Percentiles rank a stretch among this genome's conserved stretches.
Conservation (phyloP, 2,888 invertebrate species). For the Oscheius sp. region DNA sequence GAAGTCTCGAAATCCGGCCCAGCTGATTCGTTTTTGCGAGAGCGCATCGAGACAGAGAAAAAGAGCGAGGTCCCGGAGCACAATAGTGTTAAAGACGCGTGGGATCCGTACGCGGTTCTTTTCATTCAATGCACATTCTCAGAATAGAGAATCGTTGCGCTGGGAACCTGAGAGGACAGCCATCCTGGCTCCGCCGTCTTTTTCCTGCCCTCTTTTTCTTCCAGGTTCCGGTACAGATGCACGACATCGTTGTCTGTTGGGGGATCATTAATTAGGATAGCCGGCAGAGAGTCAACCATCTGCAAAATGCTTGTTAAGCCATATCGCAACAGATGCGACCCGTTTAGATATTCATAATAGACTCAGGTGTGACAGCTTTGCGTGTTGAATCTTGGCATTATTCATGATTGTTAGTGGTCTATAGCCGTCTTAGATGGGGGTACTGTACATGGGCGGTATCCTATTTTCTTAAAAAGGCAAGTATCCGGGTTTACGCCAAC, state of each 20-base stretch:
- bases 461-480: no score
- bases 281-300: constrained; percentile 23
- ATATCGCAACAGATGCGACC: constrained; percentile 30
- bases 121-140: constrained; percentile 35
- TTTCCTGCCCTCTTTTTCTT: constrained; percentile 4
- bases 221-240: not conserved
- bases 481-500: not conserved
- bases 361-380: constrained; percentile 36
- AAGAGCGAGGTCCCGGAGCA: not conserved
- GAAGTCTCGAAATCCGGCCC: not conserved
- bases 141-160: constrained; percentile 36
- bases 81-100: constrained; percentile 32
- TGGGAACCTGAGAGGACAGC: constrained; percentile 20
- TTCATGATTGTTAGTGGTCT: constrained; percentile 25
- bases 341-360: constrained; percentile 35
- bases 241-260: not conserved
- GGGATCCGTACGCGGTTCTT: constrained; percentile 35
- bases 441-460: no score
- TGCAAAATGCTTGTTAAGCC: constrained; percentile 29
- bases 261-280: constrained; percentile 22
- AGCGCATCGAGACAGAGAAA: no score
- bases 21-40: not conserved
- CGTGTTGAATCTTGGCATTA: constrained; percentile 33
- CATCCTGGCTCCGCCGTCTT: not conserved
- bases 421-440: not conserved